Evolutionary conservation across 2,113 vertebrate species (phyloP).

Genomic region (Galeopterus variegatus): DNA sequence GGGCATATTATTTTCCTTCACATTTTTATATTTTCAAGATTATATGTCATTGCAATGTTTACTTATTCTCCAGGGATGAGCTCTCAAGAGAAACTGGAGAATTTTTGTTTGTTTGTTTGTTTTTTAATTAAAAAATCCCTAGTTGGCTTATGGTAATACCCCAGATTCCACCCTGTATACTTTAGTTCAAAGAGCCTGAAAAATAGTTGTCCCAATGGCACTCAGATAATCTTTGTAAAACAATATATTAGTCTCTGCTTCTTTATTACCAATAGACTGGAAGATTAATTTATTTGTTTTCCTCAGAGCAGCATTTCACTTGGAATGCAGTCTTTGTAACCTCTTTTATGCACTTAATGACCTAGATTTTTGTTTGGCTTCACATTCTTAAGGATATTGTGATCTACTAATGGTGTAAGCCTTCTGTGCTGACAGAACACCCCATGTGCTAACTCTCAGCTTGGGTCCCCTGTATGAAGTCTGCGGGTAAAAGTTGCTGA

Average conservation of each 20-base stretch:
- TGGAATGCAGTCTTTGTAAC: conserved; percentile 5
- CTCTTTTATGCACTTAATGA: conserved; percentile 15
- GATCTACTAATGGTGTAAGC: conserved; percentile 54
- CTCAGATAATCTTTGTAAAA: conserved; percentile 70
- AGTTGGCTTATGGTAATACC: conserved; percentile 1
- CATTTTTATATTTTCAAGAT: conserved; percentile 47
- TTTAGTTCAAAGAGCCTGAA: conserved; percentile 73
- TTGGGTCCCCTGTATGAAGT: conserved; percentile 64
- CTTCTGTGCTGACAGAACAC: conserved; percentile 84
- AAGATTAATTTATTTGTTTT: conserved; percentile 51
- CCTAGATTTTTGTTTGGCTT: conserved; percentile 40
- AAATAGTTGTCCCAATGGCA: conserved; percentile 59
- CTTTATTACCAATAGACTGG: background rate
- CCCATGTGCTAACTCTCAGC: conserved; percentile 81
- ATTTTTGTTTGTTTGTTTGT: conserved; percentile 33
- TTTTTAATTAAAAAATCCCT: conserved; percentile 56
- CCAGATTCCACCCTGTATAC: background rate
- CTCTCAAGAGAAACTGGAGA: conserved; percentile 57
- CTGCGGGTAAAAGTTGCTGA: conserved; percentile 78
- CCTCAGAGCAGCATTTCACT: conserved; percentile 43
- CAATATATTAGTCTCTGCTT: conserved; percentile 19
- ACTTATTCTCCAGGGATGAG: conserved; percentile 38
- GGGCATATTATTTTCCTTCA: conserved; percentile 66
- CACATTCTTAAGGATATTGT: background rate
- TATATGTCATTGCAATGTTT: background rate